Percentiles rank a stretch among this genome's conserved stretches.
Conservation (phyloP, 2,797 vertebrate genomes). For the Coccyzus lansbergi region DNA sequence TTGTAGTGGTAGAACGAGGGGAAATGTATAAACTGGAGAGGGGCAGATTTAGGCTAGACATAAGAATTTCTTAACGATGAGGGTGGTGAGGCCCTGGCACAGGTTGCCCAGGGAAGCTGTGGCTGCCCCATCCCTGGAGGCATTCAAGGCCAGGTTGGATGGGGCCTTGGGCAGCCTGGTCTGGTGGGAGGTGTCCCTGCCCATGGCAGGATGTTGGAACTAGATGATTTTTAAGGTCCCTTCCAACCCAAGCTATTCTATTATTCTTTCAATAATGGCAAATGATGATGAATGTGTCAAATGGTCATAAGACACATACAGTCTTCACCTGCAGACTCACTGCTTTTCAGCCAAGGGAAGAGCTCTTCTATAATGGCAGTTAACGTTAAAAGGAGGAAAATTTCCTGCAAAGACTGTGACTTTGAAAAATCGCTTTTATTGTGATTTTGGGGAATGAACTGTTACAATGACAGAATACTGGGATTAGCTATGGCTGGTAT, state of each 20-base stretch:
- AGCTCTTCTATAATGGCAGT: not conserved
- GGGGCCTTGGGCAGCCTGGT: no score
- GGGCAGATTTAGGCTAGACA: no score
- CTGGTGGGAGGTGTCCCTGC: no score
- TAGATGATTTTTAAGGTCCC: no score
- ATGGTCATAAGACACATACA: rapidly evolving
- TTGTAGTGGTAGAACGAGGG: not conserved
- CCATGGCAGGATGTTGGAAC: no score
- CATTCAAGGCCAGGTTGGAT: no score
- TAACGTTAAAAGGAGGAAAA: not conserved
- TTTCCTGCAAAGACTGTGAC: not conserved
- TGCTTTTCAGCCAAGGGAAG: not conserved
- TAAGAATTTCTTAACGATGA: no score
- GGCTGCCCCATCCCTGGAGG: no score
- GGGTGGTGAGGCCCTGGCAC: no score
- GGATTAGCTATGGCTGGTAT: not conserved
- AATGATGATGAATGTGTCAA: not conserved
- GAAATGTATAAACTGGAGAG: no score
- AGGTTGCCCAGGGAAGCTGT: no score
- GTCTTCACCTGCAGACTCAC: not conserved
- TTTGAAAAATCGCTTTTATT: not conserved
- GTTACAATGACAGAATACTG: not conserved
- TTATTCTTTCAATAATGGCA: not conserved
- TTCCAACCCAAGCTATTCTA: no score
- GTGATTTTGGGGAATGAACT: not conserved